Percentiles rank a stretch among this genome's conserved stretches.
Evolutionary conservation across 2,888 invertebrate genomes (phyloP).

Genomic region (Drosophila nr. medialis): DNA sequence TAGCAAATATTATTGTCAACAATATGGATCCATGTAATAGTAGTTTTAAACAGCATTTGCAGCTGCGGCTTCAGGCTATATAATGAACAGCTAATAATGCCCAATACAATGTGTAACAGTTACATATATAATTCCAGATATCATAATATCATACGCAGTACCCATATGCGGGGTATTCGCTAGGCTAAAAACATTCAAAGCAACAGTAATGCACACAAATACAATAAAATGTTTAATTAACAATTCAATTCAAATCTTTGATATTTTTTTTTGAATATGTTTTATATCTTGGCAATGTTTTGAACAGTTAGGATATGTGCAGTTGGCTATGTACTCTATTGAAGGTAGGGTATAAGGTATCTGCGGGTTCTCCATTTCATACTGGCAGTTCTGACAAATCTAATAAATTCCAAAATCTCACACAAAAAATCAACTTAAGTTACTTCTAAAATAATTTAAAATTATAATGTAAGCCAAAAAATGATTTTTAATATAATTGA

Average conservation of each 20-base stretch:
- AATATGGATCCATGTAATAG: conserved; percentile 58
- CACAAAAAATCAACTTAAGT: neutral
- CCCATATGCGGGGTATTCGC: conserved; percentile 13
- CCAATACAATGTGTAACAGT: conserved; percentile 68
- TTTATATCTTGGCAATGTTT: conserved; percentile 66
- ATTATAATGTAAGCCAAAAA: conserved; percentile 11
- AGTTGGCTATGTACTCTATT: conserved; percentile 42
- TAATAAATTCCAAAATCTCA: neutral
- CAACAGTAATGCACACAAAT: conserved; percentile 54
- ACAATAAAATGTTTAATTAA: conserved; percentile 1
- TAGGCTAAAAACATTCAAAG: conserved; percentile 63
- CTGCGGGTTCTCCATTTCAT: conserved; percentile 13
- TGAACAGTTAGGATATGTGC: conserved; percentile 58
- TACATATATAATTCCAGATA: conserved; percentile 46
- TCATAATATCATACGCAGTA: conserved; percentile 6
- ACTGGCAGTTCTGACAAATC: conserved; percentile 23
- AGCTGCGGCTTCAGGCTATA: conserved; percentile 62
- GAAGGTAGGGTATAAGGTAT: conserved; percentile 19
- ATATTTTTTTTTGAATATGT: conserved; percentile 32
- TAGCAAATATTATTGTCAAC: conserved; percentile 80
- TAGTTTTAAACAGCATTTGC: conserved; percentile 39
- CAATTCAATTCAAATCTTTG: conserved; percentile 21
- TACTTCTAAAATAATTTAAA: conserved; percentile 1
- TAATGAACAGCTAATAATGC: conserved; percentile 34
- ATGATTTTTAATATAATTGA: conserved; percentile 8